These are phyloP conservation scores for Proales similis DNA, from an alignment of 1,140 invertebrate species.

Conservation along the genomic window DNA sequence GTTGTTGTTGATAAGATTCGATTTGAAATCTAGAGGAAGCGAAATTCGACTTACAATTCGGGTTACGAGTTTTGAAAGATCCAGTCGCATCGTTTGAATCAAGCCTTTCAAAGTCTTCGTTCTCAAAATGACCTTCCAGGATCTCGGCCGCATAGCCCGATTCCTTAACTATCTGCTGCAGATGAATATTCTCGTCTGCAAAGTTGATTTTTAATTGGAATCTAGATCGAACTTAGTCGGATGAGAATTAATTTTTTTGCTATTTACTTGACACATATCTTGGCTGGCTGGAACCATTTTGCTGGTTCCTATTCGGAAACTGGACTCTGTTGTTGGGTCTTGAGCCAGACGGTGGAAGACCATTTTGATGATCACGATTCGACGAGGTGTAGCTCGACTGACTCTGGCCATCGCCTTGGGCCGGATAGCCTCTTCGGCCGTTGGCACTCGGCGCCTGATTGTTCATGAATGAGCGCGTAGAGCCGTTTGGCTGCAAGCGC, in stretches of 20 bases:
- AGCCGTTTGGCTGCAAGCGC: no score
- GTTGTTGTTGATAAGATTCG: not conserved
- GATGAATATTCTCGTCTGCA: not conserved
- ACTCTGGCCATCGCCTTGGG: not conserved
- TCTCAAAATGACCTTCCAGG: not conserved
- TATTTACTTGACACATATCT: not conserved
- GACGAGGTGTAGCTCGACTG: not conserved
- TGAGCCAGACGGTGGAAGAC: no score
- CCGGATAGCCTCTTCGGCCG: not conserved
- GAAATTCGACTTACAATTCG: not conserved
- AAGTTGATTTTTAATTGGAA: not conserved
- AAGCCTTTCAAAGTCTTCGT: not conserved
- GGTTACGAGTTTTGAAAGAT: not conserved
- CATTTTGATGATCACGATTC: not conserved
- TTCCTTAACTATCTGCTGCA: not conserved
- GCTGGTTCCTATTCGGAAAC: slow-evolving; percentile 2
- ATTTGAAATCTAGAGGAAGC: not conserved
- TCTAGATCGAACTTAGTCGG: not conserved
- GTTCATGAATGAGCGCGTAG: slow-evolving; percentile 9
- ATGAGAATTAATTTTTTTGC: not conserved
- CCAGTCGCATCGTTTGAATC: not conserved
- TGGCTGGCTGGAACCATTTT: not conserved
- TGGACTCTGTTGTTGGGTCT: not conserved
- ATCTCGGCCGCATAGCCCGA: not conserved
- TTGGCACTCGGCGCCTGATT: not conserved